Percentiles rank a stretch among this genome's conserved stretches.
phyloP scores from a whole-genome alignment of 2,113 vertebrate genomes.

The Campylomormyrus numenius region DNA sequence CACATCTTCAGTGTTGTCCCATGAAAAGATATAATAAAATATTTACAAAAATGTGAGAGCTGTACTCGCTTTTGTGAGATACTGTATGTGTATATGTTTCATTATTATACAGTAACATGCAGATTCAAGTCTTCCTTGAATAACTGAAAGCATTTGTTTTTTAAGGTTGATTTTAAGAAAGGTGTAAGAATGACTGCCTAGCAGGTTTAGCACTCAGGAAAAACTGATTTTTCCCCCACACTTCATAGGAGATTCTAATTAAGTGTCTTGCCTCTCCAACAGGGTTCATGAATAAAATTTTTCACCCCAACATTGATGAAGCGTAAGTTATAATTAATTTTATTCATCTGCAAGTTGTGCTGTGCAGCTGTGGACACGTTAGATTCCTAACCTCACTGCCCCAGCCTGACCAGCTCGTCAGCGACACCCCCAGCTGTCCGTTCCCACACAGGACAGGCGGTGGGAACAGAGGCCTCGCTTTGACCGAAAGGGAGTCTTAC shows the following conservation, averaged over 20 bases:
- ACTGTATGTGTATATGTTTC: neutral
- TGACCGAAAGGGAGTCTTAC: neutral
- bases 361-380: neutral
- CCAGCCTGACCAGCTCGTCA: neutral
- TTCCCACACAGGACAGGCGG: neutral
- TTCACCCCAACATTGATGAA: slow-evolving; percentile 99
- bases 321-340: slow-evolving; percentile 74
- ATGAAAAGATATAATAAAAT: too few species aligned
- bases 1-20: too few species aligned
- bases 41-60: too few species aligned
- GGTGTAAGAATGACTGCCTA: neutral
- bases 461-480: neutral
- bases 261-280: slow-evolving; percentile 44
- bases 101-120: neutral
- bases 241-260: neutral
- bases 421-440: neutral
- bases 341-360: neutral
- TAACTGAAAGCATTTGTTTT: neutral
- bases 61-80: too few species aligned
- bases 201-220: neutral
- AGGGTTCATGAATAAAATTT: slow-evolving; percentile 99
- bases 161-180: neutral
- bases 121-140: neutral
- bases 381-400: neutral
- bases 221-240: neutral